Evolutionary conservation across 2,113 vertebrate species (phyloP), one percentile per base, ranked within the genome.

Genomic region (Hemiscyllium ocellatum): DNA sequence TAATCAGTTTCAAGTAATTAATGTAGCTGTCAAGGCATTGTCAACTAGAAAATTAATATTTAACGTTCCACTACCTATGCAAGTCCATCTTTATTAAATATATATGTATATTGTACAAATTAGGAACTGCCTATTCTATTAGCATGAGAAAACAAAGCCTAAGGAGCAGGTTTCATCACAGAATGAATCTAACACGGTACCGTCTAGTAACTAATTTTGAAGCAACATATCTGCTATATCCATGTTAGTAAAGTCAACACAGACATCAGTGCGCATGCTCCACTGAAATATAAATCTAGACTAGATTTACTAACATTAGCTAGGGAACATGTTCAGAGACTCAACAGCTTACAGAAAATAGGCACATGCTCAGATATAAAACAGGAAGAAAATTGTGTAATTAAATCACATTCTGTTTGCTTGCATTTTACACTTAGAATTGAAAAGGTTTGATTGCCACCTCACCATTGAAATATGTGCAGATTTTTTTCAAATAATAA

Each of bases 271-370:
- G 78, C n/a, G 15, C 78, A 42, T 83, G 15, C 0, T 83, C n/a
- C n/a, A 42, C 19, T 83, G 78, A 42, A 83, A 83, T 42, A 17
- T 42, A 19, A 37, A 83, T 42, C 17, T 5, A 19, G 33, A 37
- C 78, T 37, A 83, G n/a, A 42, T 1, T 15, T 19, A 83, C n/a
- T 37, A 3, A 42, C n/a, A 37, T 83, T 37, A 83, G n/a, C n/a
- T 83, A 42, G 78, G 78, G 78, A 33, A 83, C 78, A 83, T 83
- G 78, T 42, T 83, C n/a, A 83, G n/a, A n/a, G 78, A 83, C n/a
- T 33, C 2, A n/a, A 83, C 5, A 37, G 78, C n/a, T 15, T 19
- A 42, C 3, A 37, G n/a, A 15, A 86, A 83, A 6, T 83, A 42
- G 37, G 37, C 37, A 83, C 4, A 42, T 15, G 17, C 13, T 83